Conservation (phyloP, 2,797 vertebrate genomes). For the Tapirus indicus region DNA sequence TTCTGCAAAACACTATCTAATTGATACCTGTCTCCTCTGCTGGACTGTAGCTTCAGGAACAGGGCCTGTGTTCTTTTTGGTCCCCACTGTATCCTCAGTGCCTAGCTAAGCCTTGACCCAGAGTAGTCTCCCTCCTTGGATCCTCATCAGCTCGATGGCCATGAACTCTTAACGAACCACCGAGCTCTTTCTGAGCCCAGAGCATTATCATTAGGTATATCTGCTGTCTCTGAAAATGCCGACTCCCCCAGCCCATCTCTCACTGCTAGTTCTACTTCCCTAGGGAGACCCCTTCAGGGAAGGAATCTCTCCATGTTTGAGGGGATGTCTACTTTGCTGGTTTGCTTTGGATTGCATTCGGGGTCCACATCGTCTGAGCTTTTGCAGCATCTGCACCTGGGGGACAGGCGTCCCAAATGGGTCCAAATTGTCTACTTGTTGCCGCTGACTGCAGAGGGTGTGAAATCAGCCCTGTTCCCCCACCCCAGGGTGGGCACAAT, state of each 20-base stretch:
- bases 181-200: neutral
- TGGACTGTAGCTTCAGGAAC: neutral
- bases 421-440: neutral
- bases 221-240: neutral
- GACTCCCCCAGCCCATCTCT: neutral
- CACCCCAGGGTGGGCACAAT: neutral
- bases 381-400: neutral
- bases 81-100: neutral
- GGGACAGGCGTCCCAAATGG: neutral
- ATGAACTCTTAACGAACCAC: neutral
- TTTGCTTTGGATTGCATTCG: neutral
- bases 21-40: neutral
- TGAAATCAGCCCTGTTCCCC: neutral
- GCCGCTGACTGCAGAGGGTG: neutral
- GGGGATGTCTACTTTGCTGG: neutral
- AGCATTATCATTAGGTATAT: neutral
- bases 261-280: neutral
- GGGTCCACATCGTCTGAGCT: no score
- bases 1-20: neutral
- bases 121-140: neutral
- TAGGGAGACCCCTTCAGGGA: neutral
- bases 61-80: neutral
- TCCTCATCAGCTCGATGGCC: neutral
- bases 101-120: neutral
- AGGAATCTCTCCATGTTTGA: neutral